Evolutionary conservation across 2,113 vertebrate species (phyloP), one percentile per base, ranked within the genome.

Genomic region (Sinocyclocheilus grahami): DNA sequence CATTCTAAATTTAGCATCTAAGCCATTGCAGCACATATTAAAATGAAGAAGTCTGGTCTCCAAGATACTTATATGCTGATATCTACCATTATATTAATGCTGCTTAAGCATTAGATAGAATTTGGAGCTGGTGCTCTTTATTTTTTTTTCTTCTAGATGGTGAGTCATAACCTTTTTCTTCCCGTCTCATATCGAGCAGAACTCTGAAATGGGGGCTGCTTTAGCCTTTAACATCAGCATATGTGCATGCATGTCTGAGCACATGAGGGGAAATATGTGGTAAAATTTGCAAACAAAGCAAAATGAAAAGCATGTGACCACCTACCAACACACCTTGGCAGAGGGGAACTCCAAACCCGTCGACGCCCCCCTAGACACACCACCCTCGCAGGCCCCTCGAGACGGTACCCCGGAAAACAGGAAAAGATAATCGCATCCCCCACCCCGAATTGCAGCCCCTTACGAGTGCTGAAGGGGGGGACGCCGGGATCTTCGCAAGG

Each of bases 311-410:
- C 95, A 96, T 95, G 88, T 97, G 97, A 98, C 97, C 97, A 99
- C 98, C 97, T 99, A 99, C 98, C 98, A 96, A 99, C 98, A 99
- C 98, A 99, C 97, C 98, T 98, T 98, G 98, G 98, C 96, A 99
- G 98, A 97, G 97, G 97, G 95, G 97, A 97, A 93, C 98, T 99
- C 98, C 98, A 99, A 91, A 99, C 97, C 84, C 97, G 96, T 95
- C 98, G 96, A 93, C 97, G 96, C 94, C 98, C 98, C 89, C 98
- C 98, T 92, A 99, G 96, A 94, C 98, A 99, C 91, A 97, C 96
- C 95, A 99, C 96, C 78, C 95, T 95, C 22, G 95, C 90, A 0
- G 96, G 96, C 10, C 98, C 98, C 93, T 99, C 97, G 87, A 99
- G 95, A n/a, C 98, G 96, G 92, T 99, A 99, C 69, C 98, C 98